Evolutionary conservation across 2,113 vertebrate genomes (phyloP), one percentile per base, ranked within the genome.

Genomic region (Ammodytes dubius): DNA sequence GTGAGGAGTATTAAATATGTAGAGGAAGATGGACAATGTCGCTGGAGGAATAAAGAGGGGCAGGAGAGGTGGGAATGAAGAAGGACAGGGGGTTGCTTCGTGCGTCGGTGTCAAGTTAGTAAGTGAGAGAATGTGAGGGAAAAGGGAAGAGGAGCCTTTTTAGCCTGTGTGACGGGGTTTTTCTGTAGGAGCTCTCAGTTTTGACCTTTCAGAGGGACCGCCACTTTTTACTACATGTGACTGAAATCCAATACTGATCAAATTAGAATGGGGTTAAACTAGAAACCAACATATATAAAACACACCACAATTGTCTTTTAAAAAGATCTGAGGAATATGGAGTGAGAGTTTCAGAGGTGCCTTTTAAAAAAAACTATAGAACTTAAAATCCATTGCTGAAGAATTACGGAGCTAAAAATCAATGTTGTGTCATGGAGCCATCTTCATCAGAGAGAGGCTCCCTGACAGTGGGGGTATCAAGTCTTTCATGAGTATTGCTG

Each of bases 1-100:
- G 87, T 66, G 75, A 84, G 72, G 90, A 93, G 89, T 92, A 95
- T 96, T 95, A 95, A 96, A 95, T 94, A 95, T 95, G 95, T 91
- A 95, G 93, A 92, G 88, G 84, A 92, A 89, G 86, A 88, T 68
- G 86, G 91, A 92, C 90, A 91, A 91, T 87, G 84, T 88, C 85
- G 81, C 67, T 27, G 6, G 58, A 45, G 46, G 91, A 89, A 91
- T 89, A 91, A 87, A 89, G 66, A 89, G 74, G 88, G 89, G 86
- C 84, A 86, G 83, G 69, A 77, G 81, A 83, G 70, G 73, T 66
- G 85, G 83, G 81, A 86, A 86, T 81, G 87, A 86, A 83, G 89
- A 87, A 78, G 83, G 90, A 87, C 78, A 53, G 81, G 59, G 50
- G 80, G 67, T 40, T 52, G 43, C 2, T 5, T 49, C n/a, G 43